phyloP scores from a whole-genome alignment of 2,797 vertebrate genomes.

The Anguilla marmorata region DNA sequence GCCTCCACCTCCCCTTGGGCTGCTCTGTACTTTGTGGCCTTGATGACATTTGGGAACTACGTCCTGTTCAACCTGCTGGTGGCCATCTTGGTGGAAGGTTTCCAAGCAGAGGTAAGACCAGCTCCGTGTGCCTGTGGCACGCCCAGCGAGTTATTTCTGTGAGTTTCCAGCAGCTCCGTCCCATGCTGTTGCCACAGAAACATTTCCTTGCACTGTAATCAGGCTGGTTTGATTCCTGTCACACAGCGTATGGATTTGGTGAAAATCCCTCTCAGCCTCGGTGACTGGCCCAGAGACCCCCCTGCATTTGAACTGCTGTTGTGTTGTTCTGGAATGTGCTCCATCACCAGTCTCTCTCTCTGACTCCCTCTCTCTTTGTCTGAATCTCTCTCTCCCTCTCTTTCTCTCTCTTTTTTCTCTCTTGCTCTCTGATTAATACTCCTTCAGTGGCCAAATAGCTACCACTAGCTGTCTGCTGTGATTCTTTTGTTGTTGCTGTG shows the following conservation, averaged over 20 bases:
- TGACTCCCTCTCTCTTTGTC: no score
- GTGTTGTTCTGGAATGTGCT: no score
- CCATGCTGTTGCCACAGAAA: not conserved
- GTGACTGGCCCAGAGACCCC: not conserved
- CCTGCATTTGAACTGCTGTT: no score
- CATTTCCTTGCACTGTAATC: slow-evolving; percentile 13
- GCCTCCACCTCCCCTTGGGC: slow-evolving; percentile 97
- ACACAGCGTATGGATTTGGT: not conserved
- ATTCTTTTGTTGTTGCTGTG: not conserved
- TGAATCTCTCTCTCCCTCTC: not conserved
- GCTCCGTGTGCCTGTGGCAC: not conserved
- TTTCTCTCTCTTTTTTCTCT: not conserved
- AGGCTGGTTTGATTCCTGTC: not conserved
- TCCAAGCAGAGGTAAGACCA: slow-evolving; percentile 87
- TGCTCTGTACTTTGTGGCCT: slow-evolving; percentile 93
- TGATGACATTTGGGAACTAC: slow-evolving; percentile 98
- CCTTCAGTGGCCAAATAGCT: slow-evolving; percentile 21
- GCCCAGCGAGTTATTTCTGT: not conserved
- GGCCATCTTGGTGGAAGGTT: slow-evolving; percentile 95
- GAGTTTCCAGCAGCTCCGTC: not conserved
- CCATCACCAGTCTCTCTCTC: no score
- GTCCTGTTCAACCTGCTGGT: slow-evolving; percentile 97
- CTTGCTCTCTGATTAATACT: slow-evolving; percentile 15
- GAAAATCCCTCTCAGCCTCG: not conserved
- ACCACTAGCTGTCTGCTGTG: slow-evolving; percentile 12